These are phyloP conservation scores for Drosophila miranda DNA, from an alignment of 1,140 invertebrate genomes.

Conservation along the genomic window DNA sequence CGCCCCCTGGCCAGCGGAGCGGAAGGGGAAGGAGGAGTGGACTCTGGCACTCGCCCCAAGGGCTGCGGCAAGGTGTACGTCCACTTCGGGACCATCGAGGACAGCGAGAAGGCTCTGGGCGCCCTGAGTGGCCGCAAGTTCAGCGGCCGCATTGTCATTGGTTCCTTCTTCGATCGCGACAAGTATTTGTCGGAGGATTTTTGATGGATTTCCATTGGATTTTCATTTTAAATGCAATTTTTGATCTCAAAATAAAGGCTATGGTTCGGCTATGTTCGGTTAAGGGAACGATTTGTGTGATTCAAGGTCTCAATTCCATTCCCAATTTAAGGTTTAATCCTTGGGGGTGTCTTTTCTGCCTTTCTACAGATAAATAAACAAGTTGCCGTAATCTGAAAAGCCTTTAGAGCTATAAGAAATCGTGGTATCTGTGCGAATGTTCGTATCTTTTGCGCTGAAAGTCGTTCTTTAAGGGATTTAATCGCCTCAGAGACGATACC, in stretches of 20 bases:
- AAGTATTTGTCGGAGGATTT: slow-evolving; percentile 98
- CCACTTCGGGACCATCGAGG: slow-evolving; percentile 97
- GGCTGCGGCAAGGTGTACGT: slow-evolving; percentile 99
- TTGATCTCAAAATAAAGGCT: slow-evolving; percentile 4
- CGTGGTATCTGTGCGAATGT: too few relatives aligned
- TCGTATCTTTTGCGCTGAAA: too few relatives aligned
- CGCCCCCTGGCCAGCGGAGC: slow-evolving; percentile 92
- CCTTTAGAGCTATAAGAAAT: too few relatives aligned
- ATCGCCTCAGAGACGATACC: slow-evolving; percentile 2
- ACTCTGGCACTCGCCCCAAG: too few relatives aligned
- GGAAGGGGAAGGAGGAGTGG: slow-evolving; percentile 89
- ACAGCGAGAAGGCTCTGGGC: slow-evolving; percentile 99
- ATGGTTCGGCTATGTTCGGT: background rate
- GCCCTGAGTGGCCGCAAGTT: slow-evolving; percentile 98
- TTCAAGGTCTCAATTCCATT: too few relatives aligned
- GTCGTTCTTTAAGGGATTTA: background rate
- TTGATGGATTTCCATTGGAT: slow-evolving; percentile 8
- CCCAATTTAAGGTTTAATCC: too few relatives aligned
- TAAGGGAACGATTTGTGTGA: background rate
- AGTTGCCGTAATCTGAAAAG: too few relatives aligned
- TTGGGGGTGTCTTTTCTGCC: too few relatives aligned
- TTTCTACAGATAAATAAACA: too few relatives aligned
- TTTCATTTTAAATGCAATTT: too few relatives aligned
- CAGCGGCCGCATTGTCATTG: slow-evolving; percentile 98
- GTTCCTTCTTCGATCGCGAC: slow-evolving; percentile 99